These are phyloP conservation scores for Brevipalpus yothersi DNA, from an alignment of 1,140 invertebrate genomes.

Conservation along the genomic window DNA sequence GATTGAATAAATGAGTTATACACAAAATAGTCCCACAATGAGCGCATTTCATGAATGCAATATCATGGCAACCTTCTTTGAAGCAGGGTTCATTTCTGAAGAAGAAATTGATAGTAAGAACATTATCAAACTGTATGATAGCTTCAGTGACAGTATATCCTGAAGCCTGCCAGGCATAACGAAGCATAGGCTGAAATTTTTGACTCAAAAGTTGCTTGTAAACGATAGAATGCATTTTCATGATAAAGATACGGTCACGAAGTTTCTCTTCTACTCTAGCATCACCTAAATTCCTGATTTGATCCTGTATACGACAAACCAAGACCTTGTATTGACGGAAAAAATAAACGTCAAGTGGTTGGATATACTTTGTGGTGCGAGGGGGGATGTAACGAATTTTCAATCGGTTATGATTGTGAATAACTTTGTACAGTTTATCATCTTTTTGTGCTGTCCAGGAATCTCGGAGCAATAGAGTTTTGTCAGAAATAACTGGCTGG, in stretches of 20 bases:
- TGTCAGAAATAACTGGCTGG: no score
- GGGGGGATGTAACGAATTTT: background rate
- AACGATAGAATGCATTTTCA: background rate
- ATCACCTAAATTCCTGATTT: background rate
- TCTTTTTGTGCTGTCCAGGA: no score
- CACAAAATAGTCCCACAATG: background rate
- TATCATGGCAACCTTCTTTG: background rate
- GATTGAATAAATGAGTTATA: no score
- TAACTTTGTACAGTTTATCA: background rate
- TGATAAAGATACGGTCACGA: background rate
- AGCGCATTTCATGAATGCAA: background rate
- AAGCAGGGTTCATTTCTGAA: background rate
- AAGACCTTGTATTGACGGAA: background rate
- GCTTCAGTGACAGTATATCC: background rate
- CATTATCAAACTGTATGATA: background rate
- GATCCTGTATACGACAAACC: background rate
- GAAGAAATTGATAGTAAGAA: background rate
- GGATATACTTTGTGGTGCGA: background rate
- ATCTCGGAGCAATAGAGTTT: no score
- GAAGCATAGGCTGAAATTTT: background rate
- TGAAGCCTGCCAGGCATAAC: background rate
- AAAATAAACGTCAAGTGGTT: background rate
- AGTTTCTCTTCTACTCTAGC: background rate
- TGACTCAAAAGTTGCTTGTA: background rate
- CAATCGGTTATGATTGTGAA: background rate